Conservation (phyloP, 2,797 vertebrate species). For the Pipistrellus pipistrellus region DNA sequence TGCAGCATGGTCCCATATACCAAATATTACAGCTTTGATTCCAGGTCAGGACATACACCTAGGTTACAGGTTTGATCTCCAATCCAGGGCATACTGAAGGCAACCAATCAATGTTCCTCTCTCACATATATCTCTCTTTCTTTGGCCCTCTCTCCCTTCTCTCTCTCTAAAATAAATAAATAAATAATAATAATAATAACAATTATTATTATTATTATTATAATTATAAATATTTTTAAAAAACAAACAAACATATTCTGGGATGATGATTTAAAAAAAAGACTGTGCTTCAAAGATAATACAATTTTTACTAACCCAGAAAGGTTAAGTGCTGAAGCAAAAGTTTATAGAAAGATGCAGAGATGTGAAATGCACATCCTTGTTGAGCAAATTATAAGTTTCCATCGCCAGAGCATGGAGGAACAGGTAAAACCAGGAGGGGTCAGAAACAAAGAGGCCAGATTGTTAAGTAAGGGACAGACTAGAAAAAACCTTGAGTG, state of each 20-base stretch:
- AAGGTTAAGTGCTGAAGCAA: too few species aligned
- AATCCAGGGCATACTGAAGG: background rate
- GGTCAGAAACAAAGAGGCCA: background rate
- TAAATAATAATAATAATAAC: too few species aligned
- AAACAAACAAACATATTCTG: background rate
- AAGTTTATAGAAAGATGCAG: background rate
- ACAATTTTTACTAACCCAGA: background rate
- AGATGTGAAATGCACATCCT: accelerated
- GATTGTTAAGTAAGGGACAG: background rate
- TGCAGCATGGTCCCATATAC: background rate
- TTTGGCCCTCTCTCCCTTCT: background rate
- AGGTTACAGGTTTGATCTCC: background rate
- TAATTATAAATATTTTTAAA: too few species aligned
- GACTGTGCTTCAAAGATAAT: background rate
- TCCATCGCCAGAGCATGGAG: background rate
- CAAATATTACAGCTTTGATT: background rate
- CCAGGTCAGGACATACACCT: background rate
- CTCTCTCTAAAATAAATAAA: background rate
- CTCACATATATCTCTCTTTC: background rate
- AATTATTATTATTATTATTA: too few species aligned
- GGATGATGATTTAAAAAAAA: background rate
- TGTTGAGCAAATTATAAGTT: too few species aligned
- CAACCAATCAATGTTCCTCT: background rate
- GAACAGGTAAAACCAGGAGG: background rate
- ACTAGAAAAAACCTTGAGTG: too few species aligned